Percentiles rank a stretch among this genome's conserved stretches.
phyloP scores from a whole-genome alignment of 2,888 invertebrate genomes.

The Oligia latruncula region DNA sequence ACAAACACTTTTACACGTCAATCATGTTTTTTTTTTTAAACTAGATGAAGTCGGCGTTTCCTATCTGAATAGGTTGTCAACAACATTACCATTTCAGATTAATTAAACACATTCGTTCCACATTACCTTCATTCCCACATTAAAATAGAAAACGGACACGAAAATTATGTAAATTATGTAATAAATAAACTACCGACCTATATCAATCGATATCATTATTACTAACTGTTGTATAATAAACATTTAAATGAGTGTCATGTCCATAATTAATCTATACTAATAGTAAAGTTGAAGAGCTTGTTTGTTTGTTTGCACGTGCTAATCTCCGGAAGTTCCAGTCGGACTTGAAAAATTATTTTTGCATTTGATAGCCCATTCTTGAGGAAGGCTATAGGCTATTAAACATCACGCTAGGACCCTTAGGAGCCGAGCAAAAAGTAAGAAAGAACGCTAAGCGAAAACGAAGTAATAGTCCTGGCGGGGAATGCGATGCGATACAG shows the following conservation, averaged over 20 bases:
- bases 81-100: conserved; percentile 5
- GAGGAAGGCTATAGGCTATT: too few species aligned
- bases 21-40: too few species aligned
- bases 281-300: neutral
- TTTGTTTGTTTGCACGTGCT: too few species aligned
- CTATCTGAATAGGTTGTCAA: neutral
- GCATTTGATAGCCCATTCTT: too few species aligned
- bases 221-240: conserved; percentile 54
- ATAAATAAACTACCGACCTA: conserved; percentile 36
- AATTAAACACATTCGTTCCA: conserved; percentile 27
- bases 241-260: conserved; percentile 47
- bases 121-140: conserved; percentile 44
- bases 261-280: conserved; percentile 35
- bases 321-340: neutral
- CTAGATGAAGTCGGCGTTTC: too few species aligned
- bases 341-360: too few species aligned
- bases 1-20: too few species aligned
- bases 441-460: neutral
- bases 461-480: neutral
- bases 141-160: conserved; percentile 45
- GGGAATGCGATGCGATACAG: too few species aligned
- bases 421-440: neutral
- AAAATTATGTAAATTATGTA: conserved; percentile 57
- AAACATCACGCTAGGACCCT: neutral
- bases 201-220: conserved; percentile 53